Percentiles rank a stretch among this genome's conserved stretches.
Conservation (phyloP, 64 coral and sea anemone genomes). For the Porites australiensis region DNA sequence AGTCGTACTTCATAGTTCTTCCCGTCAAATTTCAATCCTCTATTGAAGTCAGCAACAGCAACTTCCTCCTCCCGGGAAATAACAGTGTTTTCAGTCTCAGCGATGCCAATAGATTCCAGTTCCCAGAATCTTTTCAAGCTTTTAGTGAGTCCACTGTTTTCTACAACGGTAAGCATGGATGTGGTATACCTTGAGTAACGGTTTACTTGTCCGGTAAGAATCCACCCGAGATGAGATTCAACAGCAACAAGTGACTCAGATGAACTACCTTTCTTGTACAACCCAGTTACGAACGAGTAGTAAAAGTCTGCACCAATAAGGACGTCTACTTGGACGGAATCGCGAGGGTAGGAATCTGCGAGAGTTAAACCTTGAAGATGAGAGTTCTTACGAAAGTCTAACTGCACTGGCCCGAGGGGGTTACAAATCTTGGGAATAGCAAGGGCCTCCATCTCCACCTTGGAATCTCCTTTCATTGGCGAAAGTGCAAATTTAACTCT, state of each 20-base stretch:
- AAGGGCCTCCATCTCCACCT: slow-evolving; percentile 39
- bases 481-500: slow-evolving; percentile 4
- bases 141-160: slow-evolving; percentile 10
- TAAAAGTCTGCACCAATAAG: slow-evolving; percentile 55
- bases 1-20: slow-evolving; percentile 42
- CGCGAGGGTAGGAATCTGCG: slow-evolving; percentile 46
- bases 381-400: slow-evolving; percentile 1
- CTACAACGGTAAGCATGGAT: slow-evolving; percentile 21
- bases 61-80: slow-evolving; percentile 31
- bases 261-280: slow-evolving; percentile 40
- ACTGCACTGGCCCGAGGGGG: background rate
- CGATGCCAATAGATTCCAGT: slow-evolving; percentile 66
- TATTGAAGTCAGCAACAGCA: slow-evolving; percentile 44
- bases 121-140: slow-evolving; percentile 64
- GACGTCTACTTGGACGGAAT: slow-evolving; percentile 26
- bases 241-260: slow-evolving; percentile 22
- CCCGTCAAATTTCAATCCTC: slow-evolving; percentile 41
- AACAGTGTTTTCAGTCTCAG: background rate
- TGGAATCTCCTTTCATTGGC: background rate
- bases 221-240: slow-evolving; percentile 39
- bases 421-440: slow-evolving; percentile 21
- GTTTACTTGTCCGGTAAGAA: slow-evolving; percentile 32
- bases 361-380: slow-evolving; percentile 23
- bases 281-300: slow-evolving; percentile 40
- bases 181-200: slow-evolving; percentile 10